Percentiles rank a stretch among this genome's conserved stretches.
phyloP scores from a whole-genome alignment of 2,113 vertebrate genomes.

The Ornithorhynchus anatinus region DNA sequence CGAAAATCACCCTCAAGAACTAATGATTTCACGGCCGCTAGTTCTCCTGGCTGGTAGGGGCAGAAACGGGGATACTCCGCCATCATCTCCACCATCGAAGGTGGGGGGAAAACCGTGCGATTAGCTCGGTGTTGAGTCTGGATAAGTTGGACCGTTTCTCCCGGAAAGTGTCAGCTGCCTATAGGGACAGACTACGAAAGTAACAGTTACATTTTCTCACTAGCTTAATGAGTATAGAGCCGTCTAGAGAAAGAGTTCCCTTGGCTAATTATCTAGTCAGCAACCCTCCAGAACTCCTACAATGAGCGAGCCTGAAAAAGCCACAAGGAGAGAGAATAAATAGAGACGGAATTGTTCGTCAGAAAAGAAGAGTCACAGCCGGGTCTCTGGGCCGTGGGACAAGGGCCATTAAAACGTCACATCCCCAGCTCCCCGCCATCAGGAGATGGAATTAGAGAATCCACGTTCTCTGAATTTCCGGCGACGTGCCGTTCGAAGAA shows the following conservation, averaged over 20 bases:
- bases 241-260: slow-evolving; percentile 16
- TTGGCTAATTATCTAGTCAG: slow-evolving; percentile 52
- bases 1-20: slow-evolving; percentile 18
- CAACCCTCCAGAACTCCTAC: slow-evolving; percentile 28
- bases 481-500: too few species aligned
- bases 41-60: slow-evolving; percentile 30
- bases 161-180: slow-evolving; percentile 20
- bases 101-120: slow-evolving; percentile 35
- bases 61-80: slow-evolving; percentile 8
- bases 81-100: slow-evolving; percentile 28
- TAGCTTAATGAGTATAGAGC: slow-evolving; percentile 25
- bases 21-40: slow-evolving; percentile 10
- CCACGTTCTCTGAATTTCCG: slow-evolving; percentile 23
- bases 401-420: not conserved
- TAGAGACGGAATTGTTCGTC: not conserved
- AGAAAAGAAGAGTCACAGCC: slow-evolving; percentile 1
- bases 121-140: slow-evolving; percentile 35
- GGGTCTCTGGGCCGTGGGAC: not conserved
- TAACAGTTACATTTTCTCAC: slow-evolving; percentile 35
- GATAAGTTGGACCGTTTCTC: slow-evolving; percentile 38
- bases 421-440: not conserved
- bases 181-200: slow-evolving; percentile 37
- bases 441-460: slow-evolving; percentile 29
- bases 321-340: slow-evolving; percentile 25
- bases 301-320: slow-evolving; percentile 33